These are phyloP conservation scores for Haemorhous mexicanus DNA, from an alignment of 2,113 vertebrate species.

Conservation along the genomic window DNA sequence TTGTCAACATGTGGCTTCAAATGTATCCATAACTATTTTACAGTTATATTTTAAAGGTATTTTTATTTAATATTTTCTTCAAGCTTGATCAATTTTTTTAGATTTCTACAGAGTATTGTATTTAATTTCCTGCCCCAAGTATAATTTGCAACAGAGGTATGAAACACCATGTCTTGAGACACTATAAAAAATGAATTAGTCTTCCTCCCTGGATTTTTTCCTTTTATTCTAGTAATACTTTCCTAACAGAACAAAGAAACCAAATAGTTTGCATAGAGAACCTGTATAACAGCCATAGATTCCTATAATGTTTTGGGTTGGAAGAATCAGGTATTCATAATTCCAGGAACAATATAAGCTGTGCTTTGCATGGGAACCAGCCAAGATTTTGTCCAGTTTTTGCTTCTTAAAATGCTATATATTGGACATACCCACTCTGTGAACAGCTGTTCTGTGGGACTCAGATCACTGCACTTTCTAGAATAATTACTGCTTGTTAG, in stretches of 20 bases:
- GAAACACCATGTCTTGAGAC: neutral
- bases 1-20: slow-evolving; percentile 5
- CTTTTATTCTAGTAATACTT: neutral
- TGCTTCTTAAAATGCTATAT: neutral
- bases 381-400: neutral
- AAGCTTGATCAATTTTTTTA: neutral
- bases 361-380: neutral
- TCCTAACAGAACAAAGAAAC: neutral
- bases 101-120: neutral
- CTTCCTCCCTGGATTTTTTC: neutral
- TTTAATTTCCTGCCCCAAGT: neutral
- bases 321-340: neutral
- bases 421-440: neutral
- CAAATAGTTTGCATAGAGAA: neutral
- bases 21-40: slow-evolving; percentile 8
- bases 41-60: neutral
- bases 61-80: slow-evolving; percentile 3
- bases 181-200: neutral
- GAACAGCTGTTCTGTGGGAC: neutral
- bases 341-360: neutral
- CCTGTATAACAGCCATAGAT: neutral
- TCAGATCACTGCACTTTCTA: neutral
- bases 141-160: neutral
- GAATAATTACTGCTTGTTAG: neutral
- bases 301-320: neutral